Conservation (phyloP, 2,113 vertebrate species). For the Oxyura jamaicensis region DNA sequence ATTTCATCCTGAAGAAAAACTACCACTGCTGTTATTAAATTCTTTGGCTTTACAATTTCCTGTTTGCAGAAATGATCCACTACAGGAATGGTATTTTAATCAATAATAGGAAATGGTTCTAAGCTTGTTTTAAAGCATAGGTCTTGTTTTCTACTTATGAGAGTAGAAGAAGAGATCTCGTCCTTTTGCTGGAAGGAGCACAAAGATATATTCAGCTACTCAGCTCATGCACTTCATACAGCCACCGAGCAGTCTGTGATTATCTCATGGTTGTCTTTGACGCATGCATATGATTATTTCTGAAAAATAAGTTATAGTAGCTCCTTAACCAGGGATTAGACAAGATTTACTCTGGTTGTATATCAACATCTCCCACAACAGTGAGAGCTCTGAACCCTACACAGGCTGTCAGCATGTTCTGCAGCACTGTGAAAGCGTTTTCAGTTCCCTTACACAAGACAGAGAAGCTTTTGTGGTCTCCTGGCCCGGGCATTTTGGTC, state of each 20-base stretch:
- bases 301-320: constrained; percentile 12
- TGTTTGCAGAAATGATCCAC: background rate
- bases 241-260: background rate
- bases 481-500: background rate
- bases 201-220: background rate
- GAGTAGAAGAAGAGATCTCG: background rate
- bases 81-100: background rate
- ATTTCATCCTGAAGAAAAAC: background rate
- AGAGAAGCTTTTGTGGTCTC: constrained; percentile 53
- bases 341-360: constrained; percentile 34
- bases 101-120: background rate
- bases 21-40: background rate
- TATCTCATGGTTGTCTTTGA: background rate
- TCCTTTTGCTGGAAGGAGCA: background rate
- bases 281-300: background rate
- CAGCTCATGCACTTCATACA: background rate
- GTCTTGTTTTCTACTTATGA: background rate
- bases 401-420: background rate
- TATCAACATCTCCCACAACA: background rate
- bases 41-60: background rate
- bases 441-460: background rate
- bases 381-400: background rate
- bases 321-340: constrained; percentile 16
- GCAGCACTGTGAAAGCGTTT: constrained; percentile 36
- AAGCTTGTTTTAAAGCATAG: background rate